A percentile compares a stretch with the other conserved stretches of the same genome.
phyloP scores from a whole-genome alignment of 2,888 invertebrate species.

The Harpalus rufipes region DNA sequence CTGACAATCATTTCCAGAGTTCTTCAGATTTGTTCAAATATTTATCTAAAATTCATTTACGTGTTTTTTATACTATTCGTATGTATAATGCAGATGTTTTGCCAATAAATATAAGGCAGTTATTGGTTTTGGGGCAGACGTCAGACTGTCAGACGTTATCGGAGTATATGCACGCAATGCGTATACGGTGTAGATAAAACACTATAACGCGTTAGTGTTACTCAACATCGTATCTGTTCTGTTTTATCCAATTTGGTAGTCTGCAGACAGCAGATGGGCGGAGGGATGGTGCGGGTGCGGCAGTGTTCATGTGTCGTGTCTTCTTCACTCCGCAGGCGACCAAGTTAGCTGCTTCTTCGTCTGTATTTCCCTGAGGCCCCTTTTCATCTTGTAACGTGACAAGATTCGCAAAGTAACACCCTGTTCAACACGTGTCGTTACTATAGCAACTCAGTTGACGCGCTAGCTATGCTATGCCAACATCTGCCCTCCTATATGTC shows the following conservation, averaged over 20 bases:
- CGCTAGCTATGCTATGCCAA: slow-evolving; percentile 61
- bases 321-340: slow-evolving; percentile 68
- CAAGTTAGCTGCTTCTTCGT: slow-evolving; percentile 70
- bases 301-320: slow-evolving; percentile 70
- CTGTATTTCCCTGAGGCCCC: slow-evolving; percentile 75
- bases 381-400: slow-evolving; percentile 78
- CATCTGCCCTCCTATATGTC: slow-evolving; percentile 9
- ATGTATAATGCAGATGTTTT: too few relatives aligned
- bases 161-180: slow-evolving; percentile 43
- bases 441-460: slow-evolving; percentile 75
- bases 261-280: slow-evolving; percentile 6
- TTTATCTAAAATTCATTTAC: too few relatives aligned
- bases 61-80: too few relatives aligned
- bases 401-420: slow-evolving; percentile 77
- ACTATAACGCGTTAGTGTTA: slow-evolving; percentile 63
- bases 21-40: too few relatives aligned
- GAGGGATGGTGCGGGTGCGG: slow-evolving; percentile 68
- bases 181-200: slow-evolving; percentile 58
- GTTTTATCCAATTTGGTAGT: slow-evolving; percentile 70
- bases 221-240: slow-evolving; percentile 68
- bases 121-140: background rate
- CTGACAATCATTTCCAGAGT: too few relatives aligned
- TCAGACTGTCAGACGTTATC: background rate
- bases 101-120: too few relatives aligned
- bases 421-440: slow-evolving; percentile 78